Evolutionary conservation across 2,113 vertebrate genomes (phyloP), one percentile per base, ranked within the genome.

Genomic region (Spilogale gracilis): DNA sequence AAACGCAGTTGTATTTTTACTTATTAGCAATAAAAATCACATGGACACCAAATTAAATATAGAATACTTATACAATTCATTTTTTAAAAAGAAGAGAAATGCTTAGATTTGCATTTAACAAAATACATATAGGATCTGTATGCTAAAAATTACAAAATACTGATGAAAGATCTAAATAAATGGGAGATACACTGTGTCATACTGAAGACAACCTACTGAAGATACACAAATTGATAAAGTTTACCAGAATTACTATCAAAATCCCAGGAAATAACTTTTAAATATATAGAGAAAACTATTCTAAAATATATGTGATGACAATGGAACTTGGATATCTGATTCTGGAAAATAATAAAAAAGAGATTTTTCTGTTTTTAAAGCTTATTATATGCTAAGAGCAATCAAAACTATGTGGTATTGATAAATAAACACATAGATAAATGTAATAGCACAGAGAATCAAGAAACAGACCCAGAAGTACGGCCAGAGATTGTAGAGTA

Each of bases 241-340:
- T 58, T 89, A 95, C 54, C 45, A 89, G 13, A 65, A 54, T 54
- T 73, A 17, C 81, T 91, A 52, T 80, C 60, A 91, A 85, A 80
- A 60, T 50, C 25, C 32, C 45, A 61, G 54, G 12, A 74, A 79
- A 21, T 30, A 27, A 12, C 10, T 86, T 79, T 69, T 25, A 32
- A 50, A 56, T 50, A 30, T 52, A 50, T 79, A 58, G 18, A 80
- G 18, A 93, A 54, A 11, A 84, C 18, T 76, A 71, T 79, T 60
- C 23, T 86, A 95, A 95, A 91, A 85, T 30, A 79, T 60, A 5
- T 95, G 30, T 9, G 50, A 79, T 6, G 32, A 6, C 18, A 78
- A 90, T 7, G 18, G 17, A 86, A 58, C 13, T 43, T 52, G 9
- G 8, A 69, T 61, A 54, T 54, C 58, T 80, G 67, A 73, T 71